Percentiles rank a stretch among this genome's conserved stretches.
These are phyloP conservation scores for Campaea margaritaria DNA, from an alignment of 2,888 invertebrate species.

Conservation along the genomic window DNA sequence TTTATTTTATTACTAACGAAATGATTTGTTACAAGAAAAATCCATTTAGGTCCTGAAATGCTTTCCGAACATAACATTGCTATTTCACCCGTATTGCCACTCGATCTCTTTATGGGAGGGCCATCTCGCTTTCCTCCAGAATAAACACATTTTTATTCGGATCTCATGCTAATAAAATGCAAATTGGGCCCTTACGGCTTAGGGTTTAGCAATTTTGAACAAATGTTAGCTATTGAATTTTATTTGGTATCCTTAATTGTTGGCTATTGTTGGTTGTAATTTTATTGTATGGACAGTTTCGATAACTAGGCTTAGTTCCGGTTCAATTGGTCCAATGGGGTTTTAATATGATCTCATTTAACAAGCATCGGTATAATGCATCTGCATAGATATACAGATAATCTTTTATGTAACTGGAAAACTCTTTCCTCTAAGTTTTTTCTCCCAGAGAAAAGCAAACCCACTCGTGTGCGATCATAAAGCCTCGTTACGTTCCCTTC, in stretches of 20 bases:
- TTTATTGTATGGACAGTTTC: slow-evolving; percentile 48
- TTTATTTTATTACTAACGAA: slow-evolving; percentile 29
- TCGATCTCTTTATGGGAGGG: slow-evolving; percentile 69
- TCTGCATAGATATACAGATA: background rate
- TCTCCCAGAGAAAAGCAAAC: background rate
- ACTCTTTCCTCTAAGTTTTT: background rate
- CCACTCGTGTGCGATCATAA: slow-evolving; percentile 32
- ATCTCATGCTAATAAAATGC: slow-evolving; percentile 81
- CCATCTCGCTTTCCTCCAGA: slow-evolving; percentile 73
- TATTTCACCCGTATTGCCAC: slow-evolving; percentile 67
- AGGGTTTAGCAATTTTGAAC: slow-evolving; percentile 77
- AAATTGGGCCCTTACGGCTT: slow-evolving; percentile 78
- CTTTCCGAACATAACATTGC: slow-evolving; percentile 58
- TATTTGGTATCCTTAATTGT: slow-evolving; percentile 76
- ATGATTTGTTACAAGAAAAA: slow-evolving; percentile 48
- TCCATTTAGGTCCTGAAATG: slow-evolving; percentile 60
- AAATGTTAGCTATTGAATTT: slow-evolving; percentile 80
- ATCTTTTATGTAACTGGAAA: background rate
- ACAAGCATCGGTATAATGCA: too few species aligned
- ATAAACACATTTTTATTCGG: slow-evolving; percentile 82
- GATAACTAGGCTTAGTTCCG: slow-evolving; percentile 40
- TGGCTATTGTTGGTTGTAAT: slow-evolving; percentile 56
- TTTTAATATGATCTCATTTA: background rate
- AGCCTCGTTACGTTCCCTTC: slow-evolving; percentile 23
- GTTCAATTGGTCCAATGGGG: slow-evolving; percentile 34